Base-by-base conservation (phyloP, 1,140 invertebrate genomes). In the Cotesia typhae region DNA sequence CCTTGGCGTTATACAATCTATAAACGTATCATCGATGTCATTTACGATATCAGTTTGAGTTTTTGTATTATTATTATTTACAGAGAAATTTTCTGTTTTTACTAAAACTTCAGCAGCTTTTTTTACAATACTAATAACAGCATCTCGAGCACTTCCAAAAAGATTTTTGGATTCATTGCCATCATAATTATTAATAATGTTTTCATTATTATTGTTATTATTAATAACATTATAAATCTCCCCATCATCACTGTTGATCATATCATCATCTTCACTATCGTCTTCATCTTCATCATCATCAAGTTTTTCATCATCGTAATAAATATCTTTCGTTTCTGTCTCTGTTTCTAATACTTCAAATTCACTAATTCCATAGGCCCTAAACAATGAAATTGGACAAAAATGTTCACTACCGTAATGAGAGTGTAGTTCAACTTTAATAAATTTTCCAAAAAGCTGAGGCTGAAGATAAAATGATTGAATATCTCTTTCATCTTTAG, bases 321-420 rank as follows among this genome's bases (percentile, higher is more conserved):
- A 3, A 20, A 17, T 14, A 65, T 37, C 37, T n/a, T 64, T 36
- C 0, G 38, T 76, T 9, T 91, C 89, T 60, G 92, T 93, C 78
- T 94, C 93, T 41, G 92, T 94, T 81, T 94, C 93, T 3, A 94
- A 84, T 7, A 96, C 94, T 84, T 96, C 95, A 81, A 95, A 95
- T 81, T 96, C 95, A 57, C 94, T 95, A 3, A 94, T 96, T 5
- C 97, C 97, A 82, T 94, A 98, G 4, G 96, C 94, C 52, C 94
- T 90, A 84, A 98, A 94, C 12, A 97, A 87, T 4, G 95, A 98
- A 60, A 99, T 89, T 0, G 98, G 98, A 85, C 98, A 99, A 82
- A 96, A 99, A 83, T 99, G 98, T 86, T 99, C 97, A 3, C 92
- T 92, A 9, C 97, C 97, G 81, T 99, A 96, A 85, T 99, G 95